Evolutionary conservation across 1,140 invertebrate species (phyloP), one percentile per base, ranked within the genome.

Genomic region (Drosophila sturtevanti): DNA sequence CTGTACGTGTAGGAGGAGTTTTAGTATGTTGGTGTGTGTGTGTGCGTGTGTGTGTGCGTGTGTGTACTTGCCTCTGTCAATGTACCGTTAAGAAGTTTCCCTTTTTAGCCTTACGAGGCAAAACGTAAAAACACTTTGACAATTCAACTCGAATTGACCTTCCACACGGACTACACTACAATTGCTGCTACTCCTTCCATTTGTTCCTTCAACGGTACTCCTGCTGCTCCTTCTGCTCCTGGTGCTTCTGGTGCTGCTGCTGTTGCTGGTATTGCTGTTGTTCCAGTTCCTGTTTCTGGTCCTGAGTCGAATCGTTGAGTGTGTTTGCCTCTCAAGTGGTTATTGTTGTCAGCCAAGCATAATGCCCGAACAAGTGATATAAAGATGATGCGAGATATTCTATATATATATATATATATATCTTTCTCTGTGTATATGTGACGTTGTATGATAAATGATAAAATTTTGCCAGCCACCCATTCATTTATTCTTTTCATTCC

Each of bases 261-360:
- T 44, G 41, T 16, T 18, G 7, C 16, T 14, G 59, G 16, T 41
- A 21, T 10, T 9, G 16, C 41, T 16, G 1, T 6, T 6, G 21
- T 35, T 34, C 27, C 34, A 61, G 59, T 51, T 18, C 18, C 16
- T 16, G 7, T 59, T 11, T 48, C 24, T 61, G 18, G 31, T 12
- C 18, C 11, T 52, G 31, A 59, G 68, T 58, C 16, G 9, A 9
- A 54, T 64, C 69, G 44, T 78, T 55, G 24, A 16, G 54, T 75
- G 54, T 75, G 63, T 63, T 72, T 81, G 66, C 48, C 70, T 63
- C 71, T 82, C 71, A 52, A 86, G 82, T 87, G 82, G 71, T 79
- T 87, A 81, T 87, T 87, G 82, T 86, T 86, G 82, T 87, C 82
- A 72, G 62, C 41, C 44, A 69, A 63, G 58, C 72, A 77, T 77